Evolutionary conservation across 2,797 vertebrate genomes (phyloP).

Genomic region (Perodicticus potto): DNA sequence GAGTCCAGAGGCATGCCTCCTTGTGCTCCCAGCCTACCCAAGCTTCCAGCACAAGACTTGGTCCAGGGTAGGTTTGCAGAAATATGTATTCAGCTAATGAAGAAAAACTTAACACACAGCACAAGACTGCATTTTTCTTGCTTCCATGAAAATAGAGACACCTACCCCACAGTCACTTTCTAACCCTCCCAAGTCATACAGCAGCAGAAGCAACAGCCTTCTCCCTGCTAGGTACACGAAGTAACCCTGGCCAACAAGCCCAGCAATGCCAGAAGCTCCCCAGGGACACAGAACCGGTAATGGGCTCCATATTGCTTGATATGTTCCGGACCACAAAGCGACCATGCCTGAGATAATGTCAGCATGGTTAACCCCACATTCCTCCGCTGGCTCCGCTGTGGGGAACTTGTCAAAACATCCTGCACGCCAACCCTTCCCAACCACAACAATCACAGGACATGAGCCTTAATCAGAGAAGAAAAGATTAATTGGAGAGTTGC

Average conservation of each 20-base stretch:
- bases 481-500: constrained; percentile 86
- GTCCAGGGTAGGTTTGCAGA: neutral
- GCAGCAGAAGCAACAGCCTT: neutral
- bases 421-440: neutral
- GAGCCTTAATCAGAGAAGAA: constrained; percentile 84
- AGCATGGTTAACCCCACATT: constrained; percentile 69
- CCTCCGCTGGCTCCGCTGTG: constrained; percentile 57
- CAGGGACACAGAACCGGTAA: neutral
- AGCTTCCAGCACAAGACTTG: neutral
- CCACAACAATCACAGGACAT: constrained; percentile 79
- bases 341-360: constrained; percentile 56
- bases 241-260: neutral
- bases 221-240: neutral
- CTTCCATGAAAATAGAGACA: neutral
- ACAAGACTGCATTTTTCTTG: neutral
- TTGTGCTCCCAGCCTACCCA: neutral
- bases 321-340: constrained; percentile 50
- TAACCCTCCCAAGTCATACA: neutral
- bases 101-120: neutral
- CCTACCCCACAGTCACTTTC: neutral
- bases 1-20: neutral
- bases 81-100: constrained; percentile 1
- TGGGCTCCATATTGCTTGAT: constrained; percentile 53
- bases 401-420: constrained; percentile 62
- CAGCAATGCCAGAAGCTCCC: neutral